Percentiles rank a stretch among this genome's conserved stretches.
phyloP scores from a whole-genome alignment of 2,113 vertebrate genomes.

The Oenanthe oenanthe region DNA sequence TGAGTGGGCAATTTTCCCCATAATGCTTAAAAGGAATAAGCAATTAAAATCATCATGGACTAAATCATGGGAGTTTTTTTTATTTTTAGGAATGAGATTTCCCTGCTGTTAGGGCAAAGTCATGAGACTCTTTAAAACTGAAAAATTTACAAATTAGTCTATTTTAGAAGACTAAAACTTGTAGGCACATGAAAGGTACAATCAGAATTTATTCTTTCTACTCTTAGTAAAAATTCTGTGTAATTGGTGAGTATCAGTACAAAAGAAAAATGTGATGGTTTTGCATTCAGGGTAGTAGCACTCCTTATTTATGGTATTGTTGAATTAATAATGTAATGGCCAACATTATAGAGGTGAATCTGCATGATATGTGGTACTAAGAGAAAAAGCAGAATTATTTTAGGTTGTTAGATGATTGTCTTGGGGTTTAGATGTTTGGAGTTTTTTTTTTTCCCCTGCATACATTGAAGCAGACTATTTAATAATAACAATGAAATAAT shows the following conservation, averaged over 20 bases:
- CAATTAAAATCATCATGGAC: neutral
- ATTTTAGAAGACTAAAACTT: neutral
- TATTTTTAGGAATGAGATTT: neutral
- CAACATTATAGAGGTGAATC: neutral
- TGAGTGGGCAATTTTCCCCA: neutral
- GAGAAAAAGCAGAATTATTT: neutral
- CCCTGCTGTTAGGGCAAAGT: neutral
- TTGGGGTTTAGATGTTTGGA: neutral
- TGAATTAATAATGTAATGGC: neutral
- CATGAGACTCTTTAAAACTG: neutral
- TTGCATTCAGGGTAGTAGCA: neutral
- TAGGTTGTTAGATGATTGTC: neutral
- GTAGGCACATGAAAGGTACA: neutral
- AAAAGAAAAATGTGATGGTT: neutral
- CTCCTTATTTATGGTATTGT: neutral
- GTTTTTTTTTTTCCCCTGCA: fast-evolving
- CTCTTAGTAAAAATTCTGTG: neutral
- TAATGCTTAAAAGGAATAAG: neutral
- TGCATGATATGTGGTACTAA: neutral
- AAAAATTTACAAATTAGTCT: neutral
- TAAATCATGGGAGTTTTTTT: neutral
- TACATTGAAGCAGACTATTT: neutral
- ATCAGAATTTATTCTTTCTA: neutral
- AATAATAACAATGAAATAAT: neutral
- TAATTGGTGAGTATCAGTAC: neutral